Base-by-base conservation (phyloP, 2,888 invertebrate genomes). In the Nipponacmea schrenckii region DNA sequence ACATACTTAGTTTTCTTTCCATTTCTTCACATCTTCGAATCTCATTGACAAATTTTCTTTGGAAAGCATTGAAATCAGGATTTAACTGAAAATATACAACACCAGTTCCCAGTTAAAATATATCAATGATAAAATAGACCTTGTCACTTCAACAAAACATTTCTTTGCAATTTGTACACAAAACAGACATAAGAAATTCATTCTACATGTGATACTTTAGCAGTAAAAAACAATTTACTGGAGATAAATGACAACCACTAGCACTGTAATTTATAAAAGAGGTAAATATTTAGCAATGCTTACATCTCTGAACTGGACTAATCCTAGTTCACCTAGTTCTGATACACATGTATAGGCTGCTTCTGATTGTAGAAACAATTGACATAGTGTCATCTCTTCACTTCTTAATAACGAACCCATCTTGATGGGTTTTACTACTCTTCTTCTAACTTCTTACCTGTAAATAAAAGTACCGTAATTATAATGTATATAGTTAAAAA, bases 301-400 rank as follows among this genome's bases (percentile, higher is more conserved):
- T 91, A 97, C 96, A 91, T 97, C 97, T 90, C 96, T 93, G 89
- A 97, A 97, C 91, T 97, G 96, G 67, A 96, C 96, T 73, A 94
- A 93, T 78, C 96, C 97, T 44, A 94, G 93, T 90, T 97, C 97
- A 69, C 97, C 97, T 75, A 97, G 91, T 90, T 97, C 96, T 3
- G 96, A 95, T 76, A 97, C 94, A 78, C 96, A 95, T 80, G 94
- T 93, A 90, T 97, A 97, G 0, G 96, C 96, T 45, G 97, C 95
- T 90, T 97, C 97, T 20, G 96, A 95, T 89, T 97, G 97, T 83
- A 97, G 94, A 90, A 96, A 97, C 90, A 97, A 93, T 91, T 97
- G 97, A 92, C 97, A 97, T 90, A 98, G 92, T 87, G 96, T 95
- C 98, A 98, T 98, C 92, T 97, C 96, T 90, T 97, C 97, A 91